Evolutionary conservation across 2,888 invertebrate species (phyloP).

Genomic region (Yponomeuta malinellus): DNA sequence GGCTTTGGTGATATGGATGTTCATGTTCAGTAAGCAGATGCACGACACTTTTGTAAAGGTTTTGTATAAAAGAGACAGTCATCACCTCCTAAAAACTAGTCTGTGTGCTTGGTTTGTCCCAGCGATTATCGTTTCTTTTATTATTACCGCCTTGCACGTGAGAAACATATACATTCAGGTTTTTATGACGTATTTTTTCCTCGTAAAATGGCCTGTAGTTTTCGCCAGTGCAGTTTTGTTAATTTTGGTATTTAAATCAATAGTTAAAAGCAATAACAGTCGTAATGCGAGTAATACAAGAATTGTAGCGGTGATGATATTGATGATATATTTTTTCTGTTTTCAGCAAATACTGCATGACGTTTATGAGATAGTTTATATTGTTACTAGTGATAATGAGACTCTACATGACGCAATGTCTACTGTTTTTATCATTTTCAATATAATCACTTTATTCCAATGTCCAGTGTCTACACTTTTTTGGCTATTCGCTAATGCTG

Average conservation of each 20-base stretch:
- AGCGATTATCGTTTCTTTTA: conserved; percentile 26
- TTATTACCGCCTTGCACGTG: conserved; percentile 25
- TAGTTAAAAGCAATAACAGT: conserved; percentile 38
- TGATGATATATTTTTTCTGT: conserved; percentile 52
- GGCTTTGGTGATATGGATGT: conserved; percentile 54
- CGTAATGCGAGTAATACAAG: conserved; percentile 34
- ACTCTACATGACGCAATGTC: conserved; percentile 24
- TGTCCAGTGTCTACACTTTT: conserved; percentile 53
- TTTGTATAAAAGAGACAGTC: conserved; percentile 30
- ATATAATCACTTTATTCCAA: conserved; percentile 46
- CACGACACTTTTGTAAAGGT: conserved; percentile 52
- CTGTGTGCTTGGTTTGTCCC: conserved; percentile 45
- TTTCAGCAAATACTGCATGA: conserved; percentile 52
- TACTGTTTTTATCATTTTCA: conserved; percentile 22
- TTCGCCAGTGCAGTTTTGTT: conserved; percentile 44
- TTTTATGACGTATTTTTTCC: conserved; percentile 34
- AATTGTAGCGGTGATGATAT: conserved; percentile 46
- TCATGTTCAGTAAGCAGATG: conserved; percentile 53
- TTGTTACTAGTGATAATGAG: conserved; percentile 23
- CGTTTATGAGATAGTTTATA: conserved; percentile 38
- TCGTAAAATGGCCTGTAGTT: conserved; percentile 56
- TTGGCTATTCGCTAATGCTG: conserved; percentile 59
- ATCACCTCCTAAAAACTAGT: conserved; percentile 39
- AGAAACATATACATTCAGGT: conserved; percentile 22
- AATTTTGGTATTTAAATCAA: conserved; percentile 39